Conservation (phyloP, 2,797 vertebrate genomes). For the Pipistrellus kuhlii region DNA sequence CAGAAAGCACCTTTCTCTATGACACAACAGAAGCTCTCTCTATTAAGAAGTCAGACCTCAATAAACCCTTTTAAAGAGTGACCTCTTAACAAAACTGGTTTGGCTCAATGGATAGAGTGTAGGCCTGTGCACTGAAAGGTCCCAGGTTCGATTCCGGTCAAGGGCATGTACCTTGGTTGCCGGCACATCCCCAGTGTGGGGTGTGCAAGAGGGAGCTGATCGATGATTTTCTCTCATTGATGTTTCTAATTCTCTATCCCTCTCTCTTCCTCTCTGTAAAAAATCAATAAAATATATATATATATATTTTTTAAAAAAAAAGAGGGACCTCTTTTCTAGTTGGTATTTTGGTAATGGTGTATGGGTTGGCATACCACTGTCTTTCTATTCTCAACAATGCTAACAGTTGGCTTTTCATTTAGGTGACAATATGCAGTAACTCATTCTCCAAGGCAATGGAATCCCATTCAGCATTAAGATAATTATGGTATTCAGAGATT, state of each 20-base stretch:
- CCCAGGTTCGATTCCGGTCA: too few species aligned
- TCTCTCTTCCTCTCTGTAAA: too few species aligned
- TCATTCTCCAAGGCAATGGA: not conserved
- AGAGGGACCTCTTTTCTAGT: not conserved
- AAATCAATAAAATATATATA: too few species aligned
- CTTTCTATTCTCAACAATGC: slow-evolving; percentile 12
- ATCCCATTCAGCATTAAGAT: slow-evolving; percentile 35
- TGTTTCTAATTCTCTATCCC: too few species aligned
- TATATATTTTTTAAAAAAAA: too few species aligned
- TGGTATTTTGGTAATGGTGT: not conserved
- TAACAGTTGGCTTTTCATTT: not conserved
- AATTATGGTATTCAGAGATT: not conserved
- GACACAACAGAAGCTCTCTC: not conserved
- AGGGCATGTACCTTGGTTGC: too few species aligned
- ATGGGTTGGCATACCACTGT: not conserved
- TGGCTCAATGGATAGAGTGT: too few species aligned
- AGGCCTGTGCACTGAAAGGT: too few species aligned
- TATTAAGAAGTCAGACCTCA: not conserved
- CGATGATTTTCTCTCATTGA: too few species aligned
- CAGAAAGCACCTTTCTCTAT: not conserved
- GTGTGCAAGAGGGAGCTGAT: too few species aligned
- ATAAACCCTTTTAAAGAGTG: not conserved
- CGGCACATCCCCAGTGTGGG: too few species aligned
- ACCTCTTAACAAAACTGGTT: not conserved
- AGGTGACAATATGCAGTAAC: not conserved